These are phyloP conservation scores for Yponomeuta sedellus DNA, from an alignment of 2,888 invertebrate genomes.

Conservation along the genomic window DNA sequence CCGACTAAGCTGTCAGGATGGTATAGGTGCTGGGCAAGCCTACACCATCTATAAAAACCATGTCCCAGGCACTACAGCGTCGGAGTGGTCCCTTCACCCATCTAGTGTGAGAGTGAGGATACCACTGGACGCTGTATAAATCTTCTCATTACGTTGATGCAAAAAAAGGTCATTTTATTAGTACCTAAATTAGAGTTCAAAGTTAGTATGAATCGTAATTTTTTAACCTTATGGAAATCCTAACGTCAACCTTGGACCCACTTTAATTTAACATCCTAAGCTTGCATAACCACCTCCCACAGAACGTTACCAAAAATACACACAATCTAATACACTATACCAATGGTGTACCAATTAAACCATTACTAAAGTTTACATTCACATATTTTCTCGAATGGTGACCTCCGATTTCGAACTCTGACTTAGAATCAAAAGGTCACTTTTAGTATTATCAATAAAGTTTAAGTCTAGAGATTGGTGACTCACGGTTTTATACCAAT, in stretches of 20 bases:
- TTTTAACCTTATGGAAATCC: neutral
- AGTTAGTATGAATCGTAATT: too few species aligned
- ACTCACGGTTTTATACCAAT: neutral
- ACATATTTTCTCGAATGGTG: neutral
- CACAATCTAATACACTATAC: neutral
- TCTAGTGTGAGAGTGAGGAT: too few species aligned
- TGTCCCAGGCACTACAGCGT: too few species aligned
- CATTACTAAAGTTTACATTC: slow-evolving; percentile 34
- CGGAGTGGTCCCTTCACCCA: too few species aligned
- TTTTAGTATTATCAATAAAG: neutral
- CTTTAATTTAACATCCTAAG: neutral
- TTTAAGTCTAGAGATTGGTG: neutral
- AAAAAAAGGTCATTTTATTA: too few species aligned
- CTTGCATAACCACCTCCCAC: neutral
- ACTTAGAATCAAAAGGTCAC: neutral
- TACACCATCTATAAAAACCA: too few species aligned
- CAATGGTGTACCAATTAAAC: slow-evolving; percentile 44
- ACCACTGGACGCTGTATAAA: too few species aligned
- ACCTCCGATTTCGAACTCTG: neutral
- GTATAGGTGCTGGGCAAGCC: too few species aligned
- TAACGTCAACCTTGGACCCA: neutral
- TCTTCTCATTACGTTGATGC: too few species aligned
- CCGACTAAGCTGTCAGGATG: too few species aligned
- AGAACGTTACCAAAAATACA: slow-evolving; percentile 1
- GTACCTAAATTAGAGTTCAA: too few species aligned